A percentile compares a stretch with the other conserved stretches of the same genome.
Conservation (phyloP, 1,140 invertebrate genomes). For the Drosophila ercepeae region DNA sequence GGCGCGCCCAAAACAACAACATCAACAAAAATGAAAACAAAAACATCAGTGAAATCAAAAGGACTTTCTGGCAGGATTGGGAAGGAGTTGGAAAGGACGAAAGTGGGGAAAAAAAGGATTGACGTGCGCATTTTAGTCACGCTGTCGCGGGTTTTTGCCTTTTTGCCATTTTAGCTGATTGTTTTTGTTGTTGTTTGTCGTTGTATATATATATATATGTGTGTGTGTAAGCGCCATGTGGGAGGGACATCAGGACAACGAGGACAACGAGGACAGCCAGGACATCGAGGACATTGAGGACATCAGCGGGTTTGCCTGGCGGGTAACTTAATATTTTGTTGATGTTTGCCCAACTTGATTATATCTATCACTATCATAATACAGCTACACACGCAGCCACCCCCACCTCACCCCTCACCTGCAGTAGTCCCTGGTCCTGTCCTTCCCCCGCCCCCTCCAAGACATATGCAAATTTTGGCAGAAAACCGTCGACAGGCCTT, state of each 20-base stretch:
- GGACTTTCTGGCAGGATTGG: neutral
- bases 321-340: constrained; percentile 75
- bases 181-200: constrained; percentile 49
- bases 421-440: constrained; percentile 2
- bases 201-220: neutral
- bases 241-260: constrained; percentile 26
- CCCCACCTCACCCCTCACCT: neutral
- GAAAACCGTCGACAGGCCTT: neutral
- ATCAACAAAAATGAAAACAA: constrained; percentile 14
- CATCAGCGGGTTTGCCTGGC: constrained; percentile 24
- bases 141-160: constrained; percentile 61
- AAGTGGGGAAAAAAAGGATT: constrained; percentile 55
- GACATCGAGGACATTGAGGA: constrained; percentile 5
- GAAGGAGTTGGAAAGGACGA: neutral
- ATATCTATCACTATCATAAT: constrained; percentile 70
- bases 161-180: constrained; percentile 76
- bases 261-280: constrained; percentile 20
- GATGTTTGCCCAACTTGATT: constrained; percentile 75
- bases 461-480: constrained; percentile 31
- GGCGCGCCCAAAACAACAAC: constrained; percentile 52
- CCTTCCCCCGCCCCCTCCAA: neutral
- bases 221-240: constrained; percentile 45
- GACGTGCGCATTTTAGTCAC: constrained; percentile 73
- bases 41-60: constrained; percentile 28
- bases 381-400: constrained; percentile 1